Conservation (phyloP, 2,797 vertebrate genomes). For the Emydoidea blandingii region DNA sequence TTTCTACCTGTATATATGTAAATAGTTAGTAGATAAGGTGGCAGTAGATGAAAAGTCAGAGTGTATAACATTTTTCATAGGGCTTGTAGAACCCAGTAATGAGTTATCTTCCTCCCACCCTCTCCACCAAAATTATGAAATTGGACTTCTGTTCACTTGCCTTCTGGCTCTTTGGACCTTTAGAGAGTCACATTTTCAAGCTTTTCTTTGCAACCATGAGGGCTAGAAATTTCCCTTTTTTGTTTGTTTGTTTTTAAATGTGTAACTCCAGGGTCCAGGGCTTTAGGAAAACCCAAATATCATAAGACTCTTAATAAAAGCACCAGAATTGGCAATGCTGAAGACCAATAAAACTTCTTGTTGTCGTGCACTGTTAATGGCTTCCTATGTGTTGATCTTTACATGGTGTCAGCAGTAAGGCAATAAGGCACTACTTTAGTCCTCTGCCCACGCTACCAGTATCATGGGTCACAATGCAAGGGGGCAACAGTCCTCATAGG, state of each 20-base stretch:
- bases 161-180: background rate
- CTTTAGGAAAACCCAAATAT: background rate
- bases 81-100: background rate
- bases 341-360: background rate
- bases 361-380: background rate
- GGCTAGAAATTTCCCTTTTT: background rate
- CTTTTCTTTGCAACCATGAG: accelerated
- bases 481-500: background rate
- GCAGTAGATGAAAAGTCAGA: background rate
- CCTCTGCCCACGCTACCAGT: background rate
- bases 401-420: background rate
- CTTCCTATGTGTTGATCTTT: background rate
- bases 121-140: background rate
- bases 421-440: background rate
- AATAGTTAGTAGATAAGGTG: background rate
- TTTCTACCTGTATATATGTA: background rate
- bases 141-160: background rate
- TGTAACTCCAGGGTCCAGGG: background rate
- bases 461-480: background rate
- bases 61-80: background rate
- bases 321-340: accelerated
- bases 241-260: too few relatives aligned
- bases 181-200: accelerated
- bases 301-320: background rate
- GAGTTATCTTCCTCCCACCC: background rate